Base-by-base conservation (phyloP, 2,888 invertebrate species). In the Exephanes ischioxanthus region DNA sequence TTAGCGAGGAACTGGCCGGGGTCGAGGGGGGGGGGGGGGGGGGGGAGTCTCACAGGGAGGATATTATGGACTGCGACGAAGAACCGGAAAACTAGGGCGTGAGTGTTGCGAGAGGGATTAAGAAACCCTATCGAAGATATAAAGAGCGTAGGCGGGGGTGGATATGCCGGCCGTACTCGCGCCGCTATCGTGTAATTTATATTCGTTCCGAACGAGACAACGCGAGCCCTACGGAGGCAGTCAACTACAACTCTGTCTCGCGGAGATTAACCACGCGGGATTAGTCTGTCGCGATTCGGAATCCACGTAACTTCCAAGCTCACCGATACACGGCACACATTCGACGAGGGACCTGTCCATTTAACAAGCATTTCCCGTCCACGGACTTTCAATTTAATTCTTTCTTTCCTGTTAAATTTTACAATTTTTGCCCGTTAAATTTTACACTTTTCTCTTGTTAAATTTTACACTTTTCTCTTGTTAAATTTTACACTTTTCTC, bases 21-120 rank as follows among this genome's bases (percentile, higher is more conserved):
- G 67, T 7, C 16, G 51, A 68, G 68, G 72, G 80, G 72, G 53
- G 87, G 72, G 26, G 26, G 26, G 26, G 26, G 26, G 87, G 72
- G 26, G 26, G 26, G 26, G 26, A 3, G 26, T 26, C 63, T 22
- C n/a, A 14, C 33, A 9, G 45, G 41, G 66, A 55, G 53, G 16
- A 48, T 48, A 67, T 30, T 41, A 51, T 81, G 84, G 58, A 73
- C 70, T 70, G 78, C 72, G 77, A 76, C 73, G 85, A 87, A 87
- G 86, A 83, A 87, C 85, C 76, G 88, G 77, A 89, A 90, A 93
- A 93, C 90, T 93, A 93, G 93, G 92, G 89, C 93, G 91, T 89
- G 88, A 90, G 89, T 89, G 91, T 91, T 92, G 89, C 90, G 84
- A 87, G 87, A 90, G 88, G 92, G 92, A 93, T 93, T 93, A 93